Percentiles rank a stretch among this genome's conserved stretches.
phyloP scores from a whole-genome alignment of 37 sponge, comb jelly and placozoan species.

The Halisarca cf. caerulea region DNA sequence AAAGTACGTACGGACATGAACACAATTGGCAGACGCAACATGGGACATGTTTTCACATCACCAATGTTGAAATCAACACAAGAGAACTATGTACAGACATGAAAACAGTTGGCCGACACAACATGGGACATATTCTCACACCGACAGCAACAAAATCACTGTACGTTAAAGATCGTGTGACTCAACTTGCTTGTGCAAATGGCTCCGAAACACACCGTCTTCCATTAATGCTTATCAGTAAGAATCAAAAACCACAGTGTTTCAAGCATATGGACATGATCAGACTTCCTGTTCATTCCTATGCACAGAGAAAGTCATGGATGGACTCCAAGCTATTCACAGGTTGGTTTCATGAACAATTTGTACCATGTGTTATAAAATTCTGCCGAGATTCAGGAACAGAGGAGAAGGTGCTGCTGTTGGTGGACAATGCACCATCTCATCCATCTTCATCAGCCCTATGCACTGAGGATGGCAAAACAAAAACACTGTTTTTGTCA shows the following conservation, averaged over 20 bases:
- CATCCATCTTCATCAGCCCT: slow-evolving; percentile 25
- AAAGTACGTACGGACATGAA: no score
- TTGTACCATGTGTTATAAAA: slow-evolving; percentile 35
- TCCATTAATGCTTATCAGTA: slow-evolving; percentile 38
- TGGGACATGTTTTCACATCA: no score
- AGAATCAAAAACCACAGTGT: slow-evolving; percentile 36
- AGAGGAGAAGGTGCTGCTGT: slow-evolving; percentile 19
- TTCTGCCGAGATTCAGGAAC: slow-evolving; percentile 18
- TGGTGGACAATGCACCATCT: slow-evolving; percentile 34
- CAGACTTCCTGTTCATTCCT: slow-evolving; percentile 41
- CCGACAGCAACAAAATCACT: no score
- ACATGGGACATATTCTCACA: no score
- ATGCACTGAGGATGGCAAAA: not conserved
- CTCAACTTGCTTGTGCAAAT: slow-evolving; percentile 39
- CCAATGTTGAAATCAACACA: no score
- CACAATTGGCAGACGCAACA: no score
- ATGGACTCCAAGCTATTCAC: slow-evolving; percentile 19
- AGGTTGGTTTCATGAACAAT: slow-evolving; percentile 30
- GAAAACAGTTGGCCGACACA: no score
- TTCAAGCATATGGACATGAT: slow-evolving; percentile 58
- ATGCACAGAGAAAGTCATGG: slow-evolving; percentile 22
- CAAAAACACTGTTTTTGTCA: slow-evolving; percentile 29
- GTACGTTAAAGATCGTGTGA: no score
- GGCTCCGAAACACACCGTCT: slow-evolving; percentile 34
- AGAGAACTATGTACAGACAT: no score